Base-by-base conservation (phyloP, 2,113 vertebrate species). In the Osmerus eperlanus region DNA sequence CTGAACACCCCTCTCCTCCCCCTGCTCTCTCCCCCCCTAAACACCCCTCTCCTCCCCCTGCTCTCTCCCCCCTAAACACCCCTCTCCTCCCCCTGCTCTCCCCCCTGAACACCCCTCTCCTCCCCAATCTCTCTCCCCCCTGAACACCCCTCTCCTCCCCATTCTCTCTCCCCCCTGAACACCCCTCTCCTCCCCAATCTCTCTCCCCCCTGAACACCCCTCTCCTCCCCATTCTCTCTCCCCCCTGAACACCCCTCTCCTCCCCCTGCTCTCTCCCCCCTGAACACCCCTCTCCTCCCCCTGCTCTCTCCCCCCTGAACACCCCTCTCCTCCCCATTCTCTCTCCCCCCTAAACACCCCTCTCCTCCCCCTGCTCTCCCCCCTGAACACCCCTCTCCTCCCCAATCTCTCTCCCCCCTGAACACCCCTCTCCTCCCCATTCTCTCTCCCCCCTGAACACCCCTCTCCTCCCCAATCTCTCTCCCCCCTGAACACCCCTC, bases 121-220 rank as follows among this genome's bases (percentile, higher is more conserved):
- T 0, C 52, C 28, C 36, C 67, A 54, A 1, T 1, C 61, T 8
- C 36, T 56, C 65, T n/a, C 64, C 1, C 47, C 29, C 70, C 74
- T 41, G 58, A 59, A 28, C 25, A 28, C 25, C 25, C 3, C 53
- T 63, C 67, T 21, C 12, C 54, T 53, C 60, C 28, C 19, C 28
- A n/a, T 28, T 2, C 18, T 63, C 69, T 2, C 63, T 41, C 69
- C 14, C n/a, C 56, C 32, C 13, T 74, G n/a, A n/a, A n/a, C n/a
- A n/a, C n/a, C n/a, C n/a, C n/a, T n/a, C n/a, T n/a, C n/a, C n/a
- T n/a, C n/a, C n/a, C n/a, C n/a, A n/a, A n/a, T n/a, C n/a, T n/a
- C n/a, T n/a, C 71, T 67, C 67, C 54, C 76, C 72, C 66, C 56
- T 73, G 59, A n/a, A 47, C 66, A 65, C 25, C 68, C n/a, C 25